A percentile compares a stretch with the other conserved stretches of the same genome.
phyloP scores from a whole-genome alignment of 2,888 invertebrate genomes.

The Deilephila elpenor region DNA sequence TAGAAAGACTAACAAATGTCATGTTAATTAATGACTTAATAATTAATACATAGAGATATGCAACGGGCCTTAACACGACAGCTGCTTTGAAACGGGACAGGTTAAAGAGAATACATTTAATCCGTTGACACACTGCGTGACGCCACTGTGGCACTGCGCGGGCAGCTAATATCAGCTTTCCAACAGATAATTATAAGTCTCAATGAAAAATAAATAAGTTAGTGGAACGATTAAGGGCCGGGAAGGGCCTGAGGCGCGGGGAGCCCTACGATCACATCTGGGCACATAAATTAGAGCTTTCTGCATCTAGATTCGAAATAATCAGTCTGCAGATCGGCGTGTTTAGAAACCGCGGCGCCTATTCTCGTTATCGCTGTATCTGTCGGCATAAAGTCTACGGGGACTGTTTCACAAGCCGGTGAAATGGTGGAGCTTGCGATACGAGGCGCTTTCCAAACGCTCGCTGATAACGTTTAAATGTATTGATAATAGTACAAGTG shows the following conservation, averaged over 20 bases:
- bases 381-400: conserved; percentile 23
- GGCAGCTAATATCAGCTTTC: conserved; percentile 36
- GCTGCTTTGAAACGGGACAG: background rate
- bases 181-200: conserved; percentile 36
- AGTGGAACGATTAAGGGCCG: conserved; percentile 26
- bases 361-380: conserved; percentile 17
- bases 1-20: background rate
- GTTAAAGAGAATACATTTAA: conserved; percentile 25
- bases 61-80: background rate
- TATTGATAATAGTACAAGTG: background rate
- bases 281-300: conserved; percentile 29
- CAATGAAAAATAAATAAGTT: conserved; percentile 40
- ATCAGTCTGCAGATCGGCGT: conserved; percentile 33
- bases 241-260: background rate
- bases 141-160: conserved; percentile 29
- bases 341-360: conserved; percentile 20
- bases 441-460: conserved; percentile 13
- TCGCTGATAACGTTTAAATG: conserved; percentile 21
- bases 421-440: conserved; percentile 6
- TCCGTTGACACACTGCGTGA: conserved; percentile 19
- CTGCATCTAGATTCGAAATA: conserved; percentile 36
- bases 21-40: background rate
- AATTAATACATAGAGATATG: background rate
- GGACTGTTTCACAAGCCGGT: conserved; percentile 22
- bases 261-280: conserved; percentile 15